phyloP scores from a whole-genome alignment of 1,140 invertebrate species.

The Papilio glaucus region DNA sequence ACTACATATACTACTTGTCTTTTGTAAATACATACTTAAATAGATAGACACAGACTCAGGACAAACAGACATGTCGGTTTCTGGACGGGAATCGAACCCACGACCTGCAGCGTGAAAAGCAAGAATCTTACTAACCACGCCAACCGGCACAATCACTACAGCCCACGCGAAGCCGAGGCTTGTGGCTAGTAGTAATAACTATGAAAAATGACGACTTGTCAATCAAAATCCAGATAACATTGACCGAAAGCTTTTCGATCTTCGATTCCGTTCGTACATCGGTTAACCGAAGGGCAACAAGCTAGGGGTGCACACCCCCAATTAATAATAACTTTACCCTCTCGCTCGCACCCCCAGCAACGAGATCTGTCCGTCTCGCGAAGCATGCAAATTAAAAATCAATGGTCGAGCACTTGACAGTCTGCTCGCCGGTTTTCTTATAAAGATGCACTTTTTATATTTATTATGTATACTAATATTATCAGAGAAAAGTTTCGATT shows the following conservation, averaged over 20 bases:
- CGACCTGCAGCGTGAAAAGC: too few relatives aligned
- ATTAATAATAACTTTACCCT: conserved; percentile 41
- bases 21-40: too few relatives aligned
- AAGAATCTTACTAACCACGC: too few relatives aligned
- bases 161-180: too few relatives aligned
- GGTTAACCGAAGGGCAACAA: conserved; percentile 9
- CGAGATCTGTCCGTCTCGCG: conserved; percentile 20
- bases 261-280: neutral
- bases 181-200: too few relatives aligned
- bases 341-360: conserved; percentile 22
- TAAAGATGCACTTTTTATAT: conserved; percentile 14
- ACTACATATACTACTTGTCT: too few relatives aligned
- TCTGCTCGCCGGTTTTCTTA: neutral
- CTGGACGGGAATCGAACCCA: too few relatives aligned
- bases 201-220: conserved; percentile 6
- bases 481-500: neutral
- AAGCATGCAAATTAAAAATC: conserved; percentile 42
- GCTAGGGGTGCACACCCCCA: conserved; percentile 36
- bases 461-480: neutral
- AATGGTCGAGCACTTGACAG: conserved; percentile 38
- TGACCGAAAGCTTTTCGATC: neutral
- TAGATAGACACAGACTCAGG: too few relatives aligned
- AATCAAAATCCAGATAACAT: neutral
- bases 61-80: too few relatives aligned
- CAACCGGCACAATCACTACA: too few relatives aligned